Evolutionary conservation across 2,797 vertebrate genomes (phyloP).

Genomic region (Macrochelys suwanniensis): DNA sequence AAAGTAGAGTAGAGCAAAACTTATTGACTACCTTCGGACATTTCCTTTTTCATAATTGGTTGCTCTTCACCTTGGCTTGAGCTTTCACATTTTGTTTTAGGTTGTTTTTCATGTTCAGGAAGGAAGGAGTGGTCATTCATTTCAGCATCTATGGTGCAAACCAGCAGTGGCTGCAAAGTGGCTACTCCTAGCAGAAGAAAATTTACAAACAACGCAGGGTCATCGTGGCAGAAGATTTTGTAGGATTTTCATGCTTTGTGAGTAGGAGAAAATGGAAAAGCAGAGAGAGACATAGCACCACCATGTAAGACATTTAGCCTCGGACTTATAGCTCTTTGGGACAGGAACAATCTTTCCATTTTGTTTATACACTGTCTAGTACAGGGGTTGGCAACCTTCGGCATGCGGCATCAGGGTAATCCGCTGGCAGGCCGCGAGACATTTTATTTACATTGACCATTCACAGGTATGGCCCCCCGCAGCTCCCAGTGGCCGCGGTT

Average conservation of each 20-base stretch:
- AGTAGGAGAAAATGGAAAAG: not conserved
- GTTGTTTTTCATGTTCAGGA: not conserved
- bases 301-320: not conserved
- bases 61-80: not conserved
- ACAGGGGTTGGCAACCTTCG: no score
- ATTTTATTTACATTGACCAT: no score
- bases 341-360: not conserved
- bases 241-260: not conserved
- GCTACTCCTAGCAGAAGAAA: not conserved
- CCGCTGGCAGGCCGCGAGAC: no score
- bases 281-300: not conserved
- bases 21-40: not conserved
- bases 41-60: not conserved
- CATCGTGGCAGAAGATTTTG: not conserved
- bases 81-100: not conserved
- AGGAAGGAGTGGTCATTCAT: not conserved
- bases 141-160: rapidly evolving
- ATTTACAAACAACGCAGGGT: not conserved
- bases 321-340: not conserved
- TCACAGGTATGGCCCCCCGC: no score
- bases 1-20: not conserved
- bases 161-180: not conserved
- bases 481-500: no score
- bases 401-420: no score
- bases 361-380: not conserved